Base-by-base conservation (phyloP, 2,113 vertebrate species). In the Vicugna pacos region DNA sequence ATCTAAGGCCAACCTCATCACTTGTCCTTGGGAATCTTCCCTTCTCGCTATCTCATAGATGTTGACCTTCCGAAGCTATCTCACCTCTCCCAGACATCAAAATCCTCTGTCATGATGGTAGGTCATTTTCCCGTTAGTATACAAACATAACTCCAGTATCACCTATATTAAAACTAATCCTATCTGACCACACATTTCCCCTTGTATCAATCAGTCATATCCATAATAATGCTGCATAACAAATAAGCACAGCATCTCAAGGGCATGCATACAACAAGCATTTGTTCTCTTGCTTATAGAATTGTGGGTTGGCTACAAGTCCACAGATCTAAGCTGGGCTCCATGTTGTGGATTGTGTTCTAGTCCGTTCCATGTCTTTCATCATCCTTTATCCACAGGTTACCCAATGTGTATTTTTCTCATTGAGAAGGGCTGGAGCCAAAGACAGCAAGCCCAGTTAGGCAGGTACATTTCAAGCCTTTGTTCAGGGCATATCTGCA, bases 121-220 rank as follows among this genome's bases (percentile, higher is more conserved):
- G 28, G 20, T 50, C 4, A 26, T 76, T 92, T 82, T 75, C 54
- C 56, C 4, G 3, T 79, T 50, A 7, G 26, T 84, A 0, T 50
- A 77, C 75, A 89, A 93, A 95, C 30, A 56, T 64, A 75, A 75
- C 54, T 96, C 62, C 84, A 84, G 94, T 35, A 60, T 94, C 70
- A 73, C n/a, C 9, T 64, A 8, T 73, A 12, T 73, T 67, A 16
- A 83, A 64, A 85, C 32, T 48, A 86, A 50, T 12, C 35, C 12
- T 35, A 20, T n/a, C 58, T 69, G 8, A 76, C 28, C 38, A 42
- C 11, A 28, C 38, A 17, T 16, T 52, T 50, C 24, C 2, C 52
- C 58, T 83, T 75, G 20, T 48, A 38, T 85, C 30, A 76, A 70
- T 83, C 62, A 76, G 19, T 48, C 54, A 5, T 70, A 15, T 22